Conservation (phyloP, 2,113 vertebrate genomes). For the Serinus canaria region DNA sequence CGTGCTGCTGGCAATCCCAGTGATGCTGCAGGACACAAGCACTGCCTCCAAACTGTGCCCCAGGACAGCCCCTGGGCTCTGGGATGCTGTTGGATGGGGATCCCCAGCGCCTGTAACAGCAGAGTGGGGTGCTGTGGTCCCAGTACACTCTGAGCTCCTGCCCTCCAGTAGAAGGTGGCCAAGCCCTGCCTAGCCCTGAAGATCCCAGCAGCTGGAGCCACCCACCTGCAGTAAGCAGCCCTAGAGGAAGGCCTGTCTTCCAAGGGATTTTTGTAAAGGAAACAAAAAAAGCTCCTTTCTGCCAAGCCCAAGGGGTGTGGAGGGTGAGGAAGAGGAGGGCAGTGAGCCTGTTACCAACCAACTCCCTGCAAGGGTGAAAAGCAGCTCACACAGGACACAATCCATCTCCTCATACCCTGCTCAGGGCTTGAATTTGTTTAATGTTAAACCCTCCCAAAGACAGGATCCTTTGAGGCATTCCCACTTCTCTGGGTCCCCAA, state of each 20-base stretch:
- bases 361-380: background rate
- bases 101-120: rapidly evolving
- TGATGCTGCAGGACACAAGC: background rate
- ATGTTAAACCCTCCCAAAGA: background rate
- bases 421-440: background rate
- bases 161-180: background rate
- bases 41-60: rapidly evolving
- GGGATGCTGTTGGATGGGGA: background rate
- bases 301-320: background rate
- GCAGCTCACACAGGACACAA: background rate
- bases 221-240: background rate
- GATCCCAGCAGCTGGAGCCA: background rate
- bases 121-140: background rate
- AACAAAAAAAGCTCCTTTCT: background rate
- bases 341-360: background rate
- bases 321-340: background rate
- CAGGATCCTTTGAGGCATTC: background rate
- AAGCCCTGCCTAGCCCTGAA: background rate
- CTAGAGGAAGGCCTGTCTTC: background rate
- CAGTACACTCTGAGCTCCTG: background rate
- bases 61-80: background rate
- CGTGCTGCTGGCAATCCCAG: rapidly evolving
- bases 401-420: background rate
- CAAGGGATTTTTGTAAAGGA: background rate
- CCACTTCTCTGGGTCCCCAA: background rate